Evolutionary conservation across 2,113 vertebrate species (phyloP).

Genomic region (Propithecus coquereli): DNA sequence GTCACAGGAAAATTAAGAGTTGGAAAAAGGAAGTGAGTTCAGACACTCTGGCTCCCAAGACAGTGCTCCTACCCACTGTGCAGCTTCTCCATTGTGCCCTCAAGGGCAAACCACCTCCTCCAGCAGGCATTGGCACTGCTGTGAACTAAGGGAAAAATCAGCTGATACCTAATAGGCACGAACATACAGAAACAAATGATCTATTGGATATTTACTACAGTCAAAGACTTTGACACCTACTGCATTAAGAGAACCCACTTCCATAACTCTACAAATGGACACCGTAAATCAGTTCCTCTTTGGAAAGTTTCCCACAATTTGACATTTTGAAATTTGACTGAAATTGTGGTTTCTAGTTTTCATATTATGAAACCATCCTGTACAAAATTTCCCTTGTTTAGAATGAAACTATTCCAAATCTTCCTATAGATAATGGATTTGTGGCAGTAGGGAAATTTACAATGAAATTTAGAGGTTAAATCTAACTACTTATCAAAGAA

Average conservation of each 20-base stretch:
- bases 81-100: not conserved
- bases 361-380: constrained; percentile 39
- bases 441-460: not conserved
- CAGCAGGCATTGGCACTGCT: accelerated
- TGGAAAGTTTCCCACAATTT: constrained; percentile 33
- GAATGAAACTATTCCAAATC: not conserved
- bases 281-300: constrained; percentile 37
- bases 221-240: not conserved
- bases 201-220: not conserved
- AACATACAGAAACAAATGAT: not conserved
- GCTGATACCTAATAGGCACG: not conserved
- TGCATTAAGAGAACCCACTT: not conserved
- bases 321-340: constrained; percentile 54
- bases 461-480: not conserved
- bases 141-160: not conserved
- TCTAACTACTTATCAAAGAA: not conserved
- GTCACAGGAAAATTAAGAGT: not conserved
- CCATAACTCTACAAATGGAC: not conserved
- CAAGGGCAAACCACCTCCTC: not conserved
- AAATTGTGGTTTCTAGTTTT: constrained; percentile 58
- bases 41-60: not conserved
- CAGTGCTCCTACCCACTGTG: not conserved
- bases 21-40: not conserved
- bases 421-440: not conserved
- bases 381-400: constrained; percentile 18